Conservation (phyloP, 2,888 invertebrate species). For the Microctonus hyperodae region DNA sequence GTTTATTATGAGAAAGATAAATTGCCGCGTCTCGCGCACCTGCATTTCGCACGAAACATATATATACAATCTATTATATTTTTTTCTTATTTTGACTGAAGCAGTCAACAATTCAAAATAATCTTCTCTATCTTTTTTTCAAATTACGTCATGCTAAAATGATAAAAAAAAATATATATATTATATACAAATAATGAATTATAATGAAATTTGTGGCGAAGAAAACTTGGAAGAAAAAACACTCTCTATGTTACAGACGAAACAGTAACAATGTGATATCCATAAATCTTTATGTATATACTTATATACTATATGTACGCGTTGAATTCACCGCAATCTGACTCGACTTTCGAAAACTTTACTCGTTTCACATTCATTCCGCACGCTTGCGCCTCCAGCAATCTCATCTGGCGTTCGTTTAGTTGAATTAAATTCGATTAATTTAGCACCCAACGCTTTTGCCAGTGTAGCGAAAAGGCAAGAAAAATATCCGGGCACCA, state of each 20-base stretch:
- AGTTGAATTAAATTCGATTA: constrained; percentile 34
- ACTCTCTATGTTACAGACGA: background rate
- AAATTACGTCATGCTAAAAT: too few relatives aligned
- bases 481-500: constrained; percentile 25
- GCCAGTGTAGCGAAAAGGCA: constrained; percentile 1
- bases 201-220: background rate
- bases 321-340: constrained; percentile 16
- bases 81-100: background rate
- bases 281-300: background rate
- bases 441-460: constrained; percentile 30
- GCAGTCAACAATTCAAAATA: background rate
- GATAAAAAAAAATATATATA: too few relatives aligned
- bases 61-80: background rate
- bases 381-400: constrained; percentile 29
- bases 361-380: constrained; percentile 31
- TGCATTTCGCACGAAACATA: constrained; percentile 28
- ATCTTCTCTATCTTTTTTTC: too few relatives aligned
- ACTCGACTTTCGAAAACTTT: constrained; percentile 23
- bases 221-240: background rate
- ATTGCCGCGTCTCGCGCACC: constrained; percentile 24
- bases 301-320: background rate
- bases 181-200: background rate
- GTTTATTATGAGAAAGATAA: constrained; percentile 29
- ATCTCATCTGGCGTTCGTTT: constrained; percentile 33
- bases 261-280: background rate